Base-by-base conservation (phyloP, 2,797 vertebrate species). In the Salmo trutta region DNA sequence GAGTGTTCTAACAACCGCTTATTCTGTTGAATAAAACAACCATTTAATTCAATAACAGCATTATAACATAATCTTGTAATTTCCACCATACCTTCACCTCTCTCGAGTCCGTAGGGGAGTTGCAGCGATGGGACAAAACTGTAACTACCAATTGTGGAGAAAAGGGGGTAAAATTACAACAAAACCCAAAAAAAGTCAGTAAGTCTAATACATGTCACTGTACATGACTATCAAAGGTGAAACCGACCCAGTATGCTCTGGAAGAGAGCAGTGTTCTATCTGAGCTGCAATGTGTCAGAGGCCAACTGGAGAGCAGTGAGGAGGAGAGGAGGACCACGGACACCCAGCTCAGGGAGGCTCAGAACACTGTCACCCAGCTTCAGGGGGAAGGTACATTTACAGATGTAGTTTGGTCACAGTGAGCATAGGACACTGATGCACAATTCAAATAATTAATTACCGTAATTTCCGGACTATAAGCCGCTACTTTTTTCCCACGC, bases 341-440 rank as follows among this genome's bases (percentile, higher is more conserved):
- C 65, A 71, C 36, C 4, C 83, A 75, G 76, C 88, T 96, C 68
- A 75, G 41, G 53, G 90, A 88, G 19, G 85, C 89, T 0, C 84
- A 90, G 52, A 4, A 62, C 51, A 73, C 72, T 0, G 80, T 89
- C 7, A 5, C 4, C 0, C 77, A 41, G 31, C 90, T 96, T 41
- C 84, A 92, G 78, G 84, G 88, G 17, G 88, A 93, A 93, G 94
- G 95, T 96, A 27, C 12, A 65, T 31, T 14, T 15, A 54, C 41
- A 41, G 41, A 41, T 41, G 41, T 10, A 41, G 7, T 41, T 41
- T 41, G n/a, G n/a, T 62, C n/a, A 62, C 19, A 19, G 2, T 1
- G n/a, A 5, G 4, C 5, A 59, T 10, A 21, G n/a, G 19, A 62
- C n/a, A 16, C 19, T 24, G n/a, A 24, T 24, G 56, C 7, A 21